Conservation (phyloP, 92 coral and sea anemone genomes). For the Palythoa caribaeorum region DNA sequence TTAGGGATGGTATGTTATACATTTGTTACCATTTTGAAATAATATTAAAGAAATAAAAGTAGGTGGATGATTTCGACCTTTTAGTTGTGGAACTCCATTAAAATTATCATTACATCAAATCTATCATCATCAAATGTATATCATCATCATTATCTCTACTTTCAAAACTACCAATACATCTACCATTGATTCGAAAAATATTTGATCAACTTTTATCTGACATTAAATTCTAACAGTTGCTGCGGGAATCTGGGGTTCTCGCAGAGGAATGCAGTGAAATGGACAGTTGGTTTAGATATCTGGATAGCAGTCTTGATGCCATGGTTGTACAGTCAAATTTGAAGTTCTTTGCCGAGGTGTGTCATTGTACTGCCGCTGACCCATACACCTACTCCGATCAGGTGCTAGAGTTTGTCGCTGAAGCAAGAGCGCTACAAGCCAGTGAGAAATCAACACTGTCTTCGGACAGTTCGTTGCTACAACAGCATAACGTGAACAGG, state of each 20-base stretch:
- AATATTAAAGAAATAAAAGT: too few relatives aligned
- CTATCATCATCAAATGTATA: too few relatives aligned
- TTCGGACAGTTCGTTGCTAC: background rate
- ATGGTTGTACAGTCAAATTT: slow-evolving; percentile 47
- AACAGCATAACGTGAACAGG: background rate
- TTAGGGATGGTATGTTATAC: too few relatives aligned
- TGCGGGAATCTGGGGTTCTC: slow-evolving; percentile 70
- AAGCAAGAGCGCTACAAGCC: slow-evolving; percentile 65
- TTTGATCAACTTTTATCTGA: too few relatives aligned
- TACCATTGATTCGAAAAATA: background rate
- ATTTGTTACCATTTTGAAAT: too few relatives aligned
- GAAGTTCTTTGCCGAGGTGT: slow-evolving; percentile 73
- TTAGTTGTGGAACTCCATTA: too few relatives aligned
- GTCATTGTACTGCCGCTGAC: slow-evolving; percentile 72
- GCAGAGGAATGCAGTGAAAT: slow-evolving; percentile 55
- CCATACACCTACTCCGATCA: slow-evolving; percentile 79
- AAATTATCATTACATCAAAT: too few relatives aligned
- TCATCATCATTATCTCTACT: background rate
- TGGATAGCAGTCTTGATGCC: slow-evolving; percentile 33
- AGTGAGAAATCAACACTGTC: slow-evolving; percentile 19
- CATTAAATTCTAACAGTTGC: slow-evolving; percentile 55
- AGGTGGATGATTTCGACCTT: too few relatives aligned
- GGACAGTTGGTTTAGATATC: slow-evolving; percentile 72
- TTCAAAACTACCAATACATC: background rate
- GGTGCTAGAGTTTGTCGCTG: slow-evolving; percentile 66